Conservation (phyloP, 2,888 invertebrate species). For the Drosophila limbata region DNA sequence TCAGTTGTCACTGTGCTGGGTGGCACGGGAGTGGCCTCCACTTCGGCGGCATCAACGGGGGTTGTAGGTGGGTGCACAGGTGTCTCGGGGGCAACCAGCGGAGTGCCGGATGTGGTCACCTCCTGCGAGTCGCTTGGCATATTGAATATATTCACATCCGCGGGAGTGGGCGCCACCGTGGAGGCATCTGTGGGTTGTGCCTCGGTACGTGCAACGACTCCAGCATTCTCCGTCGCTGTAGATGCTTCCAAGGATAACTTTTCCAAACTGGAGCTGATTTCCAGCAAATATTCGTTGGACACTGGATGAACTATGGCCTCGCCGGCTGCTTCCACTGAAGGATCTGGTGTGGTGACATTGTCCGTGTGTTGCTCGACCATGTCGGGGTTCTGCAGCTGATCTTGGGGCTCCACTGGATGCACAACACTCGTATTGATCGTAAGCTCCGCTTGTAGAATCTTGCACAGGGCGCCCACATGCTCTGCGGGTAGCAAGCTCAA, state of each 20-base stretch:
- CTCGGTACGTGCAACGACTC: neutral
- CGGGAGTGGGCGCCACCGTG: constrained; percentile 37
- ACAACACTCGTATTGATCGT: constrained; percentile 11
- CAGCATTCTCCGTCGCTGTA: constrained; percentile 31
- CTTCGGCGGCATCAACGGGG: constrained; percentile 27
- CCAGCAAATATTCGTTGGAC: neutral
- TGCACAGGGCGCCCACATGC: constrained; percentile 92
- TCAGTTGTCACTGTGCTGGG: constrained; percentile 31
- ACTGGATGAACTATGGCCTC: neutral
- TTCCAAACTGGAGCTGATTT: constrained; percentile 8
- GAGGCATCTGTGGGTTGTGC: constrained; percentile 4
- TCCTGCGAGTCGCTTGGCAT: constrained; percentile 47
- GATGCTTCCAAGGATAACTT: constrained; percentile 16
- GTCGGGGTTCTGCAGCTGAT: constrained; percentile 72
- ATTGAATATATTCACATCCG: constrained; percentile 71
- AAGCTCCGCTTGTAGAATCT: constrained; percentile 87
- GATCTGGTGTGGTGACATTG: constrained; percentile 34
- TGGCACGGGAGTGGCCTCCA: constrained; percentile 20
- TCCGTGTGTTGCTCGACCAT: constrained; percentile 24
- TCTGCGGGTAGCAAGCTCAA: constrained; percentile 88
- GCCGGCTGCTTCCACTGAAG: neutral
- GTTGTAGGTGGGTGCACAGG: constrained; percentile 4
- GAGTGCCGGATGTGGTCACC: constrained; percentile 27
- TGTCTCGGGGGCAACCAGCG: constrained; percentile 3
- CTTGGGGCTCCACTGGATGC: constrained; percentile 13